Evolutionary conservation across 2,888 invertebrate genomes (phyloP).

Genomic region (Calameuta filiformis): DNA sequence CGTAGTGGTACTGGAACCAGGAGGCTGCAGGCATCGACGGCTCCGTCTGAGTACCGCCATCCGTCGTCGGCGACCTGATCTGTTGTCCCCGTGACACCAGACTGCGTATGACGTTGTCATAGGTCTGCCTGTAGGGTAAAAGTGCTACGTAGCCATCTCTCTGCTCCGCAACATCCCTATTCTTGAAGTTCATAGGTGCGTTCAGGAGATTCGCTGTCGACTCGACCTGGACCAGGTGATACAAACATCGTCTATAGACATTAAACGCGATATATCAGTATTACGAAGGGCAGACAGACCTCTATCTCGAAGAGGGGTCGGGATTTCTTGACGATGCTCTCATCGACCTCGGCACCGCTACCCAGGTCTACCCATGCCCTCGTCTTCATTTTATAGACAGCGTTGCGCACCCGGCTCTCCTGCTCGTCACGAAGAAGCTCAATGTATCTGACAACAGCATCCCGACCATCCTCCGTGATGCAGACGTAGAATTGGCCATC

Average conservation of each 20-base stretch:
- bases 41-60: constrained; percentile 74
- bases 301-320: constrained; percentile 76
- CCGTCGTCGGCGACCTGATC: constrained; percentile 67
- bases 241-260: background rate
- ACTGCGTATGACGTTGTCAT: constrained; percentile 70
- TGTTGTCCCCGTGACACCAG: constrained; percentile 72
- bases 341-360: constrained; percentile 74
- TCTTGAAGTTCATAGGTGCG: constrained; percentile 66
- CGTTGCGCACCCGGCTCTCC: constrained; percentile 64
- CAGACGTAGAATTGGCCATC: constrained; percentile 79
- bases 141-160: constrained; percentile 79
- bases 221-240: constrained; percentile 30
- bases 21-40: constrained; percentile 76
- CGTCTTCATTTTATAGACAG: constrained; percentile 72
- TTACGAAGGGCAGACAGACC: constrained; percentile 61
- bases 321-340: constrained; percentile 68
- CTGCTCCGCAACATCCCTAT: constrained; percentile 70
- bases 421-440: constrained; percentile 44
- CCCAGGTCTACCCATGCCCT: constrained; percentile 73
- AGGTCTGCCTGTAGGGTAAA: constrained; percentile 69
- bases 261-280: background rate
- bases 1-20: constrained; percentile 75
- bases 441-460: constrained; percentile 63
- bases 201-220: constrained; percentile 39
- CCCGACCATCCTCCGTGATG: constrained; percentile 70